Conservation (phyloP, 2,113 vertebrate species). For the Caranx ignobilis region DNA sequence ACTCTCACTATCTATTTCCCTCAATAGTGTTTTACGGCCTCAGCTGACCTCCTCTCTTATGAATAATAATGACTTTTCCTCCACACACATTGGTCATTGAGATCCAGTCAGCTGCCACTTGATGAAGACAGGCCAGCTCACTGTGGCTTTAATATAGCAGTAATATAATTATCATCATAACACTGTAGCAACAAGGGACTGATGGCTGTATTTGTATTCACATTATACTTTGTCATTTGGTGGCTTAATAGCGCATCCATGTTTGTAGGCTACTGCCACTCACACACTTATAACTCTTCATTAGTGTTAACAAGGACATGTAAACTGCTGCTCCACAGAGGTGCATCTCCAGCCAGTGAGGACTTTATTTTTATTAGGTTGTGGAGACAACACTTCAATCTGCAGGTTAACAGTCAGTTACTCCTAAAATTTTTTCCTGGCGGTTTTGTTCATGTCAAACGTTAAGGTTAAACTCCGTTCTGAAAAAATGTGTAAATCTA, state of each 20-base stretch:
- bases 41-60: constrained; percentile 44
- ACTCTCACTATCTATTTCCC: constrained; percentile 45
- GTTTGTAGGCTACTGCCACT: constrained; percentile 60
- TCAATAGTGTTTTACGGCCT: constrained; percentile 43
- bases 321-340: constrained; percentile 39
- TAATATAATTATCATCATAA: constrained; percentile 55
- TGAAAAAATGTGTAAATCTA: constrained; percentile 34
- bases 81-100: constrained; percentile 37
- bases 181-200: constrained; percentile 35
- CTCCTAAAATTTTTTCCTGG: constrained; percentile 23
- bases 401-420: constrained; percentile 22
- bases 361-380: constrained; percentile 14
- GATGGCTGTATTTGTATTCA: constrained; percentile 56
- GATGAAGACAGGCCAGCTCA: constrained; percentile 40
- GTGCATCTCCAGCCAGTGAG: constrained; percentile 31
- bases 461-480: constrained; percentile 51
- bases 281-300: constrained; percentile 65
- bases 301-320: constrained; percentile 65
- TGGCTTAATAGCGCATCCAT: constrained; percentile 58
- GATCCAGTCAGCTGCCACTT: constrained; percentile 13
- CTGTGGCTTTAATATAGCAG: constrained; percentile 46
- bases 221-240: constrained; percentile 59
- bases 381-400: constrained; percentile 27
- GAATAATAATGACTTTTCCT: constrained; percentile 54
- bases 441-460: constrained; percentile 54